Percentiles rank a stretch among this genome's conserved stretches.
phyloP scores from a whole-genome alignment of 2,888 invertebrate species.

The Neria commutata region DNA sequence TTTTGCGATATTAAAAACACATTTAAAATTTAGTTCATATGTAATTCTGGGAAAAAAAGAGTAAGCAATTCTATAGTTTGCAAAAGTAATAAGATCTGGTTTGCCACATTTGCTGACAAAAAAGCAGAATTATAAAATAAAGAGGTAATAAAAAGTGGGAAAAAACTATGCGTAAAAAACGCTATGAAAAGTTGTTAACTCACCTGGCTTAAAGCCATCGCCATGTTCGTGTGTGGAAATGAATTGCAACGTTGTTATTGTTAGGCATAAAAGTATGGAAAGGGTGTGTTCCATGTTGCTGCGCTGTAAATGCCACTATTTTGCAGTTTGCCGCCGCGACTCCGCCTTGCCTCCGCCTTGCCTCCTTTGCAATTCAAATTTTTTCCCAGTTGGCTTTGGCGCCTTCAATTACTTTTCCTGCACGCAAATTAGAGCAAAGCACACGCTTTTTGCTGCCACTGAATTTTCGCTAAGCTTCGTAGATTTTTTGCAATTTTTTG shows the following conservation, averaged over 20 bases:
- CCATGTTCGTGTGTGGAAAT: constrained; percentile 58
- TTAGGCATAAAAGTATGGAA: constrained; percentile 34
- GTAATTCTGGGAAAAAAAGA: neutral
- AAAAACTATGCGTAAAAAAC: neutral
- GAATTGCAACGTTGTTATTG: constrained; percentile 44
- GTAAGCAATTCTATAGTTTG: too few species aligned
- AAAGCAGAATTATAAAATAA: neutral
- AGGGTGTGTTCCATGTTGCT: constrained; percentile 32
- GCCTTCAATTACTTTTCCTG: constrained; percentile 13
- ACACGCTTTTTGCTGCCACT: neutral
- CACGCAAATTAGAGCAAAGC: neutral
- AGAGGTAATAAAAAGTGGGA: neutral
- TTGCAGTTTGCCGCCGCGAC: too few species aligned
- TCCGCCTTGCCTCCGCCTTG: too few species aligned
- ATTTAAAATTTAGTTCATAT: neutral
- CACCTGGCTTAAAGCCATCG: constrained; percentile 62
- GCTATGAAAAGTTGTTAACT: constrained; percentile 28
- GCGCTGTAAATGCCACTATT: neutral
- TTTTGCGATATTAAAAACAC: too few species aligned
- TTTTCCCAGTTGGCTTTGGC: too few species aligned
- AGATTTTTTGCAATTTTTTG: constrained; percentile 39
- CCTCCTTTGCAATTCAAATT: too few species aligned
- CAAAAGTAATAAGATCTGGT: too few species aligned
- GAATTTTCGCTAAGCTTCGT: constrained; percentile 18
- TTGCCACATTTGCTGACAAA: too few species aligned